phyloP scores from a whole-genome alignment of 2,797 vertebrate genomes.

The Paramormyrops hopkinsi region DNA sequence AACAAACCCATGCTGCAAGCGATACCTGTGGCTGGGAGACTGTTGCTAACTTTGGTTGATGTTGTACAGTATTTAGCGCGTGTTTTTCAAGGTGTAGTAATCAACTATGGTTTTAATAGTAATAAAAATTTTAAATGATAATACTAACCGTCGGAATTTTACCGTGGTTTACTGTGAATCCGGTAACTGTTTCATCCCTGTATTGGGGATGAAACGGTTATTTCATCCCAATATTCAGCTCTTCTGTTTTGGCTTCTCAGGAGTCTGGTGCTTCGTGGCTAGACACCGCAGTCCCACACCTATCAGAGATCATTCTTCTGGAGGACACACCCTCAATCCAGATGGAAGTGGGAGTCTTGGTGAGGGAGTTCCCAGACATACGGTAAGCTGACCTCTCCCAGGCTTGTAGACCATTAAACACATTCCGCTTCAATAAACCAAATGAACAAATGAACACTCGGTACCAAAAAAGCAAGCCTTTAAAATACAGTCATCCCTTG shows the following conservation, averaged over 20 bases:
- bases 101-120: neutral
- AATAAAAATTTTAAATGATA: neutral
- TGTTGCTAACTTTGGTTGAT: neutral
- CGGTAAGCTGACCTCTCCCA: constrained; percentile 58
- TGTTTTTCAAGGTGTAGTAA: neutral
- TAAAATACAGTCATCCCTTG: constrained; percentile 23
- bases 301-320: constrained; percentile 79
- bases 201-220: neutral
- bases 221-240: neutral
- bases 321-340: constrained; percentile 84
- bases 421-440: neutral
- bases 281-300: constrained; percentile 70
- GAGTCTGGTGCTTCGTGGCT: constrained; percentile 75
- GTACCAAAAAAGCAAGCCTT: neutral
- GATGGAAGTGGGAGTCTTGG: constrained; percentile 84
- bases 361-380: constrained; percentile 80
- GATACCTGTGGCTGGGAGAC: neutral
- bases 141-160: neutral
- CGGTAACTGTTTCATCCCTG: neutral
- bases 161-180: neutral
- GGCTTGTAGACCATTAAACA: neutral
- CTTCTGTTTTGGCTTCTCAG: constrained; percentile 45
- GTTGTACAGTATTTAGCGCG: neutral
- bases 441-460: neutral
- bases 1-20: neutral